Evolutionary conservation across 1,140 invertebrate genomes (phyloP).

Genomic region (Drosophila ogumai): DNA sequence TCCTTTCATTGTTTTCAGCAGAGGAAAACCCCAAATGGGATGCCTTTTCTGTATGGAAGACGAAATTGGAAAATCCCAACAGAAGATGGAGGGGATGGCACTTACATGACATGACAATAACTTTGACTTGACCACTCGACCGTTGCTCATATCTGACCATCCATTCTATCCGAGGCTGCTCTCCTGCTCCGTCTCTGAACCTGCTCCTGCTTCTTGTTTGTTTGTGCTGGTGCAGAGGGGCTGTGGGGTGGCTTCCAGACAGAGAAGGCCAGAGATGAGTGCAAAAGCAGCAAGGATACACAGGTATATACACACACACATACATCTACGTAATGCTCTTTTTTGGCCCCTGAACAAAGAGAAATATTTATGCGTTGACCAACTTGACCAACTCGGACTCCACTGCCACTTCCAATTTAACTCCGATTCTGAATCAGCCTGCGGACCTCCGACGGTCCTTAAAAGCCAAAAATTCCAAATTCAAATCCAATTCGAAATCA

Average conservation of each 20-base stretch:
- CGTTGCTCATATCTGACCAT: slow-evolving; percentile 73
- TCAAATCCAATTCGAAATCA: slow-evolving; percentile 83
- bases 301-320: slow-evolving; percentile 13
- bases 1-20: neutral
- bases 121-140: slow-evolving; percentile 80
- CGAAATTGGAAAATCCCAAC: slow-evolving; percentile 60
- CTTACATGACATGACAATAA: slow-evolving; percentile 81
- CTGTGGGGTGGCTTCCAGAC: slow-evolving; percentile 20
- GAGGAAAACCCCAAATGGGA: slow-evolving; percentile 24
- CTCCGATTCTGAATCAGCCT: slow-evolving; percentile 25
- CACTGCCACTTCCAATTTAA: slow-evolving; percentile 28
- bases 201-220: slow-evolving; percentile 31
- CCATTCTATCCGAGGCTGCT: slow-evolving; percentile 9
- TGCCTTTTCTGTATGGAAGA: slow-evolving; percentile 23
- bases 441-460: slow-evolving; percentile 40
- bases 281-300: slow-evolving; percentile 7
- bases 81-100: slow-evolving; percentile 25
- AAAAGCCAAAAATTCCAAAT: slow-evolving; percentile 80
- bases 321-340: slow-evolving; percentile 37
- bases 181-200: neutral
- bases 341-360: slow-evolving; percentile 66
- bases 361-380: slow-evolving; percentile 81
- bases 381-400: slow-evolving; percentile 52
- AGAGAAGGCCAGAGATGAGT: slow-evolving; percentile 10
- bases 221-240: slow-evolving; percentile 45